A percentile compares a stretch with the other conserved stretches of the same genome.
Conservation (phyloP, 2,888 invertebrate species). For the Melanotus villosus region DNA sequence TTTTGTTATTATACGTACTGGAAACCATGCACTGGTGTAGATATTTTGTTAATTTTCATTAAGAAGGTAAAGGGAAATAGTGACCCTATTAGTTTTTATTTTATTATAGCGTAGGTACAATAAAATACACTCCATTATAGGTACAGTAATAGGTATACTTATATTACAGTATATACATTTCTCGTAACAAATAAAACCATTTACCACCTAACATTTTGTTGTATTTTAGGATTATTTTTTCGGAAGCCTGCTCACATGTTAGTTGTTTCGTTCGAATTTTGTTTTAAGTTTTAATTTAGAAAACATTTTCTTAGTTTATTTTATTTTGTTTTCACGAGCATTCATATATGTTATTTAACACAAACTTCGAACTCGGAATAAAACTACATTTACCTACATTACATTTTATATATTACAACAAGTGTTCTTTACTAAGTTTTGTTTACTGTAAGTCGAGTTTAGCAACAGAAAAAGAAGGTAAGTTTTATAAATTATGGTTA, state of each 20-base stretch:
- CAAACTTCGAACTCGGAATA: no score
- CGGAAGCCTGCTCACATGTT: not conserved
- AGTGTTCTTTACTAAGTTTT: no score
- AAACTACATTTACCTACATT: no score
- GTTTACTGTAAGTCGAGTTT: no score
- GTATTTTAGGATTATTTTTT: not conserved
- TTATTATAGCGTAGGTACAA: conserved; percentile 35
- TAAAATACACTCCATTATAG: conserved; percentile 42
- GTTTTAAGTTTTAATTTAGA: no score
- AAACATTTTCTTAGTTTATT: no score
- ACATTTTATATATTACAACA: no score
- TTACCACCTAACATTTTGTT: conserved; percentile 7
- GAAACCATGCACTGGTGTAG: not conserved
- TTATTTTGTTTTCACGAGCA: no score
- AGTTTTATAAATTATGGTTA: no score
- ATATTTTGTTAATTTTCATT: not conserved
- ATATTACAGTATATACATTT: conserved; percentile 49
- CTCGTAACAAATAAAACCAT: conserved; percentile 12
- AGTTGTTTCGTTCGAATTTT: not conserved
- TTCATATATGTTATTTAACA: no score
- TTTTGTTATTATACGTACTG: not conserved
- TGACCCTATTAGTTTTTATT: conserved; percentile 16
- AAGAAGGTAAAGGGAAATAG: not conserved
- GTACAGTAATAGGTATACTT: conserved; percentile 19
- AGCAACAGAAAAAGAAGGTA: no score